These are phyloP conservation scores for Calidris pygmaea DNA, from an alignment of 2,113 vertebrate species.

Conservation along the genomic window DNA sequence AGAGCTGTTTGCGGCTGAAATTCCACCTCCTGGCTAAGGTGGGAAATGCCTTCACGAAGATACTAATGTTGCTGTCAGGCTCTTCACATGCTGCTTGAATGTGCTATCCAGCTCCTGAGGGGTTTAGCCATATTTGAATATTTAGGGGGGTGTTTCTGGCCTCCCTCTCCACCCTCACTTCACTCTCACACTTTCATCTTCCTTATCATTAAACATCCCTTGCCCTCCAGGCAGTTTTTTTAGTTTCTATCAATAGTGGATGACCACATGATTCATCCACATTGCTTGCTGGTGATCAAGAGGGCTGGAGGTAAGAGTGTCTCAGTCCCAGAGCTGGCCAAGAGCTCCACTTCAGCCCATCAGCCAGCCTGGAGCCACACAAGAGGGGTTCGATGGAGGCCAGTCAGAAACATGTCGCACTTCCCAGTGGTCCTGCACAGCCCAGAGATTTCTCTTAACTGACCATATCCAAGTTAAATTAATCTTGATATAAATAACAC, in stretches of 20 bases:
- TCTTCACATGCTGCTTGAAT: not conserved
- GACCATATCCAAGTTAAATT: not conserved
- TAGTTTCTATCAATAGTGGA: not conserved
- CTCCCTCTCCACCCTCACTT: not conserved
- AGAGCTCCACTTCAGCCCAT: not conserved
- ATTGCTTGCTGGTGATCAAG: not conserved
- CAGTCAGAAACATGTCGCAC: not conserved
- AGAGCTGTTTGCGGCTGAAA: not conserved
- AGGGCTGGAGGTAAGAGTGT: not conserved
- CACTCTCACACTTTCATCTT: not conserved
- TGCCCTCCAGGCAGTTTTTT: not conserved
- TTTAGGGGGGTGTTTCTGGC: not conserved
- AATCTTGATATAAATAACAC: not conserved
- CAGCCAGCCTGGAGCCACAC: not conserved
- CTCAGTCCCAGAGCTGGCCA: not conserved
- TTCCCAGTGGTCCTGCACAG: not conserved
- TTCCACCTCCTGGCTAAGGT: not conserved
- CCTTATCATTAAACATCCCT: not conserved
- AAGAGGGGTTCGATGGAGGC: fast-evolving
- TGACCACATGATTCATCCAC: not conserved
- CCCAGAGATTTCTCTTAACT: not conserved
- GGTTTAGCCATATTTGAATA: not conserved
- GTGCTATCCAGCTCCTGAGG: not conserved
- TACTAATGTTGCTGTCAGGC: fast-evolving
- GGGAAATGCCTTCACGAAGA: not conserved